Conservation (phyloP, 2,888 invertebrate genomes). For the Mimumesa dahlbomi region DNA sequence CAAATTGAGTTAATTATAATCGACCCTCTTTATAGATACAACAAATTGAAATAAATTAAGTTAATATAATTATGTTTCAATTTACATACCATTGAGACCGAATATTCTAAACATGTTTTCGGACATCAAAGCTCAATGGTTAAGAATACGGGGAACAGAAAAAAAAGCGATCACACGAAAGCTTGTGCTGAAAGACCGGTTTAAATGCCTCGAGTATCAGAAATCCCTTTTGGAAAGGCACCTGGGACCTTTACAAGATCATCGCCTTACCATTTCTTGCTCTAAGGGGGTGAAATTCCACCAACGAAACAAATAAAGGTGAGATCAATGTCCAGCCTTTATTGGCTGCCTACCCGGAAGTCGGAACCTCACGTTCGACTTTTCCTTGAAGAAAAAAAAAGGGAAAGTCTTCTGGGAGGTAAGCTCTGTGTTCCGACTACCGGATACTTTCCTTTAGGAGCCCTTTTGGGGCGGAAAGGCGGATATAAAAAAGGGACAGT, state of each 20-base stretch:
- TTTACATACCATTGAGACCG: no score
- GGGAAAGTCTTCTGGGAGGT: conserved; percentile 42
- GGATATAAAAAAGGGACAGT: conserved; percentile 9
- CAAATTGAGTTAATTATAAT: no score
- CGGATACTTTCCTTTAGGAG: conserved; percentile 5
- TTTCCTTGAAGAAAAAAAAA: conserved; percentile 16
- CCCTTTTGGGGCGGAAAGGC: conserved; percentile 3
- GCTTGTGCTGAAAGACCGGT: neutral
- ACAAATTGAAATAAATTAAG: no score
- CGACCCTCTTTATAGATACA: no score
- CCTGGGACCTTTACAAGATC: conserved; percentile 9
- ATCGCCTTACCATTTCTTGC: conserved; percentile 17
- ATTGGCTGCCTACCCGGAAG: conserved; percentile 43
- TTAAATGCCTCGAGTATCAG: conserved; percentile 13
- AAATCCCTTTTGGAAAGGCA: conserved; percentile 17
- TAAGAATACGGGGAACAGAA: neutral
- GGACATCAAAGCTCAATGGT: neutral
- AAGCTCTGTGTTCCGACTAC: conserved; percentile 6
- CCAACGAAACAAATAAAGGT: conserved; percentile 46
- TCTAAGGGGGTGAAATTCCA: conserved; percentile 23
- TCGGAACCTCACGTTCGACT: conserved; percentile 35
- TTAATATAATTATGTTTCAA: no score
- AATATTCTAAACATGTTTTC: neutral
- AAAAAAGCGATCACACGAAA: conserved; percentile 1
- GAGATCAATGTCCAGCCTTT: conserved; percentile 33